phyloP scores from a whole-genome alignment of 2,888 invertebrate species.

The Monopis laevigella region DNA sequence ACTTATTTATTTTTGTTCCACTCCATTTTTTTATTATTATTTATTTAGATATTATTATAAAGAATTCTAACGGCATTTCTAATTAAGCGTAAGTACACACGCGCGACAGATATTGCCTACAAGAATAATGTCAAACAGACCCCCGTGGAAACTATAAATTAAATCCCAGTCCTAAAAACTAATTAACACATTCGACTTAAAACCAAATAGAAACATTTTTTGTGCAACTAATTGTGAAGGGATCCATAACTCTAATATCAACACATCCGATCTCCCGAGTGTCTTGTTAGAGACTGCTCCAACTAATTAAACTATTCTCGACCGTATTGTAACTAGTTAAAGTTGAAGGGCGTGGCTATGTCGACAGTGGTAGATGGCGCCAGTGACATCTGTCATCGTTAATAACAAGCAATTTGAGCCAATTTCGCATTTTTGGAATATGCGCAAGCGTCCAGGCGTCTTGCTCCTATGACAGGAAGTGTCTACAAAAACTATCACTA shows the following conservation, averaged over 20 bases:
- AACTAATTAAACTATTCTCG: too few species aligned
- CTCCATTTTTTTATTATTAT: too few species aligned
- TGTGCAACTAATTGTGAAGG: slow-evolving; percentile 52
- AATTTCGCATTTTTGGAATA: slow-evolving; percentile 64
- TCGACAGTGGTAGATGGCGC: slow-evolving; percentile 43
- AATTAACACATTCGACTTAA: slow-evolving; percentile 20
- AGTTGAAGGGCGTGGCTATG: too few species aligned
- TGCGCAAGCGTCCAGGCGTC: slow-evolving; percentile 50
- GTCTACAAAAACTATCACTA: slow-evolving; percentile 52
- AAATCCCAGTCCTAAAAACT: slow-evolving; percentile 7
- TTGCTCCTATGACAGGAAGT: slow-evolving; percentile 52
- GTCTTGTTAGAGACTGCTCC: slow-evolving; percentile 1
- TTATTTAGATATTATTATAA: too few species aligned
- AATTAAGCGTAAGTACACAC: too few species aligned
- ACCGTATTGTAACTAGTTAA: too few species aligned
- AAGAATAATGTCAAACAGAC: slow-evolving; percentile 4
- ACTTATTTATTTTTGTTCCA: too few species aligned
- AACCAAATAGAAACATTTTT: slow-evolving; percentile 27
- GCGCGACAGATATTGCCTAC: too few species aligned
- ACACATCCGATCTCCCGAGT: slow-evolving; percentile 50
- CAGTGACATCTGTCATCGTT: slow-evolving; percentile 64
- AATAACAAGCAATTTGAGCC: slow-evolving; percentile 65
- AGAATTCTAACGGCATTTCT: too few species aligned
- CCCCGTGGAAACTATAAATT: slow-evolving; percentile 10
- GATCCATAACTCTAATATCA: slow-evolving; percentile 55